A percentile compares a stretch with the other conserved stretches of the same genome.
These are phyloP conservation scores for Chamaetylas fuelleborni DNA, from an alignment of 2,113 vertebrate species.

Conservation along the genomic window DNA sequence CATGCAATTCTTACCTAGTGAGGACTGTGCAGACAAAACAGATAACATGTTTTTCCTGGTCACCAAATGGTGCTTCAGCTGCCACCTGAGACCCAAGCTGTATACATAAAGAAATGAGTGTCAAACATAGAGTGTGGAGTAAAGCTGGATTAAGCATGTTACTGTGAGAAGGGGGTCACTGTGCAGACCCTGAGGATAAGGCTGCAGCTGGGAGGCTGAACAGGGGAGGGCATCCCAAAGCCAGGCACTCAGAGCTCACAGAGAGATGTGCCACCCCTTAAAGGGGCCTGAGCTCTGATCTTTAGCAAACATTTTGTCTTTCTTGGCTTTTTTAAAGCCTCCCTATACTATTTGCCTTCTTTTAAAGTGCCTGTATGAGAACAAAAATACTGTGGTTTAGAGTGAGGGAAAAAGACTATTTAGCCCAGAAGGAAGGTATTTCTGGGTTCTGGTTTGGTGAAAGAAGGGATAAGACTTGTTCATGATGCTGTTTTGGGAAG, in stretches of 20 bases:
- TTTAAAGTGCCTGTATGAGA: background rate
- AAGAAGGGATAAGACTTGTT: background rate
- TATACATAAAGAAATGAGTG: background rate
- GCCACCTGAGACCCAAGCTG: background rate
- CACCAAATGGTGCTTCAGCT: background rate
- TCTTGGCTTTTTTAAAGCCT: background rate
- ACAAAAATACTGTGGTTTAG: background rate
- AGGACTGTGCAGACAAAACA: background rate
- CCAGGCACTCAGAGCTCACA: accelerated
- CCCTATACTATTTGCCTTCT: background rate
- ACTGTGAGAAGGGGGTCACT: background rate
- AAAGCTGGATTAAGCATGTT: background rate
- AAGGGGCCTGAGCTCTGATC: background rate
- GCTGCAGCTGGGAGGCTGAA: background rate
- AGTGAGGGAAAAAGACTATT: background rate
- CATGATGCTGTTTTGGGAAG: background rate
- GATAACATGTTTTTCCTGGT: background rate
- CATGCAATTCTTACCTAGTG: background rate
- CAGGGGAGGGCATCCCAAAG: background rate
- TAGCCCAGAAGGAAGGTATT: background rate
- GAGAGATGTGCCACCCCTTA: background rate
- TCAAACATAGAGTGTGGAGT: background rate
- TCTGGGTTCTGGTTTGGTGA: background rate
- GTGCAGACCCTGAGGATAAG: background rate
- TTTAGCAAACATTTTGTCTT: background rate